Conservation (phyloP, 2,888 invertebrate genomes). For the Oscheius sp. region DNA sequence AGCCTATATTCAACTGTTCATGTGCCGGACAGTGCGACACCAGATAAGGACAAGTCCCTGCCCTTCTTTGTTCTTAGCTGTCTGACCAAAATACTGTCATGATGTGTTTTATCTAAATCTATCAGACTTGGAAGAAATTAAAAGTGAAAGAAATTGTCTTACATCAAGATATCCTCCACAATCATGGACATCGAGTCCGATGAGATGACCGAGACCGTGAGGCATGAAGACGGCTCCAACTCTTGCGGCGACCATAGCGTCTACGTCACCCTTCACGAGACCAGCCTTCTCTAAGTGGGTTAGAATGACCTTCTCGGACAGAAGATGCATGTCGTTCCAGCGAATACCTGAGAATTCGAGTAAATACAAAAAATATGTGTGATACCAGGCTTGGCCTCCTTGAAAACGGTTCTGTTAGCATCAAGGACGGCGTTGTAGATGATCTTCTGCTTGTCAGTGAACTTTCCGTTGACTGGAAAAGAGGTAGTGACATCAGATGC, state of each 20-base stretch:
- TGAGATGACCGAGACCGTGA: conserved; percentile 93
- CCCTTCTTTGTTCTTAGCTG: too few species aligned
- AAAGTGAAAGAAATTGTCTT: neutral
- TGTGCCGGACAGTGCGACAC: too few species aligned
- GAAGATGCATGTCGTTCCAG: conserved; percentile 92
- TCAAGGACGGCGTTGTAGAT: conserved; percentile 87
- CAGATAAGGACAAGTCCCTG: too few species aligned
- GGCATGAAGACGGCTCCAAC: conserved; percentile 89
- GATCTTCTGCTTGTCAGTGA: conserved; percentile 88
- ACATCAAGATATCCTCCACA: conserved; percentile 88
- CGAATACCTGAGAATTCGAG: conserved; percentile 79
- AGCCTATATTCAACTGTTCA: too few species aligned
- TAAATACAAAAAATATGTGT: conserved; percentile 78
- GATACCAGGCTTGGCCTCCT: conserved; percentile 86
- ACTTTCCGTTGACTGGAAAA: conserved; percentile 93
- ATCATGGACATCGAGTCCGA: conserved; percentile 96
- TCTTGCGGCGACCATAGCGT: conserved; percentile 37
- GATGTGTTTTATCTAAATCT: too few species aligned
- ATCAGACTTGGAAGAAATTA: too few species aligned
- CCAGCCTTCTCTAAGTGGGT: conserved; percentile 83
- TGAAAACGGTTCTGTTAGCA: conserved; percentile 86
- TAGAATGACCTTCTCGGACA: conserved; percentile 83
- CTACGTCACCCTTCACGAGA: conserved; percentile 77
- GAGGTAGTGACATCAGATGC: conserved; percentile 76
- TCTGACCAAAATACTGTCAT: too few species aligned